phyloP scores from a whole-genome alignment of 1,140 invertebrate species.

The Zaprionus davidi region DNA sequence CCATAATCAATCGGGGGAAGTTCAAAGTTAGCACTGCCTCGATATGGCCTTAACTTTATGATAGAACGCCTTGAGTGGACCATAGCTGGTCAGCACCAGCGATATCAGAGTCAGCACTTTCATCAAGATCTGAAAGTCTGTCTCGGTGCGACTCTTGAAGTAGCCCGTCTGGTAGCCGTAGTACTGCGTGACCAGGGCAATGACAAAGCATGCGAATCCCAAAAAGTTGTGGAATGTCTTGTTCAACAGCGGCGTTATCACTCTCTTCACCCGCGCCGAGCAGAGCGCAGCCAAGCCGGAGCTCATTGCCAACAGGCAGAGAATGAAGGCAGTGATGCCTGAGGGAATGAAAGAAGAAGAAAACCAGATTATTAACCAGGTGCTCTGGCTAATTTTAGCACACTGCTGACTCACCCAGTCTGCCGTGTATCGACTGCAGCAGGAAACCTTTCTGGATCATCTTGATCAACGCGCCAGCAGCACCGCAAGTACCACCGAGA shows the following conservation, averaged over 20 bases:
- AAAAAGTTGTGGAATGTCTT: conserved; percentile 78
- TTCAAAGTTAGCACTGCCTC: conserved; percentile 50
- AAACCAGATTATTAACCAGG: conserved; percentile 5
- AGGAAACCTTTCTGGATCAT: conserved; percentile 69
- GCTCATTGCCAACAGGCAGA: conserved; percentile 66
- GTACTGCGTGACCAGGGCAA: conserved; percentile 72
- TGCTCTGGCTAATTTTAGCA: not conserved
- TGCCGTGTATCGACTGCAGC: conserved; percentile 63
- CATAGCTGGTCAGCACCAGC: conserved; percentile 62
- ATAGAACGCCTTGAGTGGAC: conserved; percentile 71
- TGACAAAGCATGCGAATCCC: conserved; percentile 70
- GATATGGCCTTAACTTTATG: conserved; percentile 56
- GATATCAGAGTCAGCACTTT: conserved; percentile 69
- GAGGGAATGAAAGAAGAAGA: conserved; percentile 8
- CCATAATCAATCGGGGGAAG: not conserved
- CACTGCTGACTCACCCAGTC: conserved; percentile 65
- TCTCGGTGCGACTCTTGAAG: conserved; percentile 50
- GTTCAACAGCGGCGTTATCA: conserved; percentile 68
- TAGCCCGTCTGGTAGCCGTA: conserved; percentile 81
- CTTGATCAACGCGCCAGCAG: conserved; percentile 70
- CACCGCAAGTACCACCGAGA: conserved; percentile 70
- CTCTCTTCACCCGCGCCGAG: conserved; percentile 62
- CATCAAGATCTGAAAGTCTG: conserved; percentile 65
- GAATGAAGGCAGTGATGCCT: conserved; percentile 71
- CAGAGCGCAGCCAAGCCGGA: conserved; percentile 72